Conservation (phyloP, 2,113 vertebrate genomes). For the Apus apus region DNA sequence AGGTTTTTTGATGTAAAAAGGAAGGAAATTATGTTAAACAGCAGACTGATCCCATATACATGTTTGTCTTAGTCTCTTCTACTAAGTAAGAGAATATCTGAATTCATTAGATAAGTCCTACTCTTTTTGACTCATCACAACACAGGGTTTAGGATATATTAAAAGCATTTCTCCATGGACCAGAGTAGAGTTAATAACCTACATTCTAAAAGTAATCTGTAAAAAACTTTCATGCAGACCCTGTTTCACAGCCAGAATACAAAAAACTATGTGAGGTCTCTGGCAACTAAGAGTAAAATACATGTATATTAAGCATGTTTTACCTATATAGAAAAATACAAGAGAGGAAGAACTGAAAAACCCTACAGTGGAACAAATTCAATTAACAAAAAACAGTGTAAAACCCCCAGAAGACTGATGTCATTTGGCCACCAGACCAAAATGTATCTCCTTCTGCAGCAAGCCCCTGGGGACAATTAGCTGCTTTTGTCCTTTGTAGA, state of each 20-base stretch:
- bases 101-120: neutral
- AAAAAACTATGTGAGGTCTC: neutral
- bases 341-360: neutral
- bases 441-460: neutral
- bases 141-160: neutral
- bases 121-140: neutral
- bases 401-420: neutral
- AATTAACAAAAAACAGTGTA: neutral
- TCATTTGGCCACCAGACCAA: neutral
- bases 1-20: neutral
- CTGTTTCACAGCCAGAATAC: neutral
- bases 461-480: neutral
- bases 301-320: neutral
- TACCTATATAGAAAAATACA: neutral
- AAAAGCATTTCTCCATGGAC: neutral
- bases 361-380: neutral
- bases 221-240: neutral
- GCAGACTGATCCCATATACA: neutral
- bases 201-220: neutral
- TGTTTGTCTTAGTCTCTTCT: neutral
- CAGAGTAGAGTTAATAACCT: neutral
- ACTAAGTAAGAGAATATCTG: neutral
- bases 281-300: conserved; percentile 1
- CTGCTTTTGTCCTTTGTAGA: neutral
- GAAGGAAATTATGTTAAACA: neutral